Base-by-base conservation (phyloP, 2,113 vertebrate genomes). In the Erythrocebus patas region DNA sequence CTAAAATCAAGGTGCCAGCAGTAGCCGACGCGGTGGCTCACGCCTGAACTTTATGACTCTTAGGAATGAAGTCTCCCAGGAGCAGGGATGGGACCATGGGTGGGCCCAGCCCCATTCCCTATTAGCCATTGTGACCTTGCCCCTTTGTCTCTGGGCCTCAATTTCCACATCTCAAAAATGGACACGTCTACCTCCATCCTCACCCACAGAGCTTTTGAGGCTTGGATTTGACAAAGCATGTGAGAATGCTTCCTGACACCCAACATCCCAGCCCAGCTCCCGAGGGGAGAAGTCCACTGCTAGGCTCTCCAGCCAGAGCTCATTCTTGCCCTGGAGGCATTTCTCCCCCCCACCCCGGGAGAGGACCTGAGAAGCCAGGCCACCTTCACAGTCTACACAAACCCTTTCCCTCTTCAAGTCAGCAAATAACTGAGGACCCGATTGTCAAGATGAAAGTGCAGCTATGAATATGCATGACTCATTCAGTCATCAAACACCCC, bases 231-330 rank as follows among this genome's bases (percentile, higher is more conserved):
- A 23, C 17, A 14, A 59, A 14, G 32, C n/a, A 6, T 0, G 0
- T 0, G 32, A 38, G 2, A 3, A 16, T 20, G 30, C 6, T 11
- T 23, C 35, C 2, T 16, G 10, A 30, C 0, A 1, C 18, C 22
- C 13, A 3, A 0, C 0, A 0, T 13, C 40, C 70, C 68, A 6
- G 11, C 10, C 59, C 27, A 7, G 55, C 38, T 48, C 78, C 50
- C 0, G 12, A 0, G 0, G 4, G 38, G 38, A 23, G 50, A 6
- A 12, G 22, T 10, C 14, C 2, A 48, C 35, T 0, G 59, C 38
- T 3, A 20, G 52, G 35, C 43, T 13, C 78, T 1, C 8, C 0
- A 23, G 14, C 18, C 92, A 6, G 4, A 4, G 38, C 23, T 17
- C 16, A 12, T 12, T 48, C 90, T 48, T 1, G 7, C 14, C 84